Evolutionary conservation across 2,797 vertebrate species (phyloP).

Genomic region (Macropodus opercularis): DNA sequence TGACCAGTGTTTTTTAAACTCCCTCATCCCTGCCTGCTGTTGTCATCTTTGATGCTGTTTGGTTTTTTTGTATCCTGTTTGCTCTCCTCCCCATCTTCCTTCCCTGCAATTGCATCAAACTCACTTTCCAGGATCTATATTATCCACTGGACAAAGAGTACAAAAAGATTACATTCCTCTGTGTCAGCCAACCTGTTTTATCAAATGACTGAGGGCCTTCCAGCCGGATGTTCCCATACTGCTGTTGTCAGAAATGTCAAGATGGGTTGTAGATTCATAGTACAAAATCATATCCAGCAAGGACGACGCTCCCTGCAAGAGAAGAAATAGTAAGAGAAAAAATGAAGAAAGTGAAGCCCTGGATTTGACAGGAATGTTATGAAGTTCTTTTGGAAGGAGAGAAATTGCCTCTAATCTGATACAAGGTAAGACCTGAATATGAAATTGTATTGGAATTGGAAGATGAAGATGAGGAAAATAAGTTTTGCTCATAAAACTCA

Average conservation of each 20-base stretch:
- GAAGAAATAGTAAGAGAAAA: conserved; percentile 51
- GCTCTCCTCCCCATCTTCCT: conserved; percentile 49
- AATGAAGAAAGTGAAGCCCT: conserved; percentile 58
- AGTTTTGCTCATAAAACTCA: conserved; percentile 81
- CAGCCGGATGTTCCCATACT: conserved; percentile 78
- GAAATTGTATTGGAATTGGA: conserved; percentile 70
- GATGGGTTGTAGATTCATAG: conserved; percentile 82
- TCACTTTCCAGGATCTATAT: conserved; percentile 58
- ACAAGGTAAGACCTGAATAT: conserved; percentile 68
- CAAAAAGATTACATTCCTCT: conserved; percentile 62
- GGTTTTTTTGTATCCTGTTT: conserved; percentile 39
- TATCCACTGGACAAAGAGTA: conserved; percentile 57
- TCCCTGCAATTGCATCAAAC: conserved; percentile 60
- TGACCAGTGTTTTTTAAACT: too few relatives aligned
- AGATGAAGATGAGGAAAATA: conserved; percentile 68
- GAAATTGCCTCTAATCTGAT: conserved; percentile 73
- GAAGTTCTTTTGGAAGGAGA: conserved; percentile 70
- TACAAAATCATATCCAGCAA: conserved; percentile 86
- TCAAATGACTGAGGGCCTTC: conserved; percentile 82
- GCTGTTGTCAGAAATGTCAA: conserved; percentile 81
- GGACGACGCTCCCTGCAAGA: conserved; percentile 79
- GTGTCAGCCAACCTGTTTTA: conserved; percentile 79
- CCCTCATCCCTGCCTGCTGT: conserved; percentile 19
- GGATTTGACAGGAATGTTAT: conserved; percentile 77
- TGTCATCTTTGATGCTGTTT: conserved; percentile 19